These are phyloP conservation scores for Phenacoccus solenopsis DNA, from an alignment of 1,140 invertebrate species.

Conservation along the genomic window DNA sequence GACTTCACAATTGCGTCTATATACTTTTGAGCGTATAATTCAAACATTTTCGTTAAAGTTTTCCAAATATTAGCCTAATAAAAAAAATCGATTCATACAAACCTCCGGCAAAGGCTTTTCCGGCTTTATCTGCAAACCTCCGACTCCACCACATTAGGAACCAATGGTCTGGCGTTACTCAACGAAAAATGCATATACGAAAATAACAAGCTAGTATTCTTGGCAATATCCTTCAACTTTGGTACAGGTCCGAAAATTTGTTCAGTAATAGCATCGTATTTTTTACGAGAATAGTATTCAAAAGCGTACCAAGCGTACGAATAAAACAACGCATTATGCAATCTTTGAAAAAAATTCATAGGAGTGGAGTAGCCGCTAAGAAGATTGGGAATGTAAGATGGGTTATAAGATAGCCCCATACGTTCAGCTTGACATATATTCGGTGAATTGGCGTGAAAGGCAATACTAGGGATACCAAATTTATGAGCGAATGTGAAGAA, in stretches of 20 bases:
- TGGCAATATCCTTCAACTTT: conserved; percentile 33
- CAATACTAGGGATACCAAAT: conserved; percentile 39
- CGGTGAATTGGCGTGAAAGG: conserved; percentile 39
- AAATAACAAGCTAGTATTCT: conserved; percentile 35
- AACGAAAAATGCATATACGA: conserved; percentile 42
- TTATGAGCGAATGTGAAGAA: conserved; percentile 29
- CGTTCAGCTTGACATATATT: conserved; percentile 44
- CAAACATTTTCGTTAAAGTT: too few species aligned
- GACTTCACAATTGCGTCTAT: too few species aligned
- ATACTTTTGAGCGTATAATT: too few species aligned
- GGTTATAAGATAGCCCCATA: conserved; percentile 23
- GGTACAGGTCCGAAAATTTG: conserved; percentile 30
- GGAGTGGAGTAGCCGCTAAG: not conserved
- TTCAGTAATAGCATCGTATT: not conserved
- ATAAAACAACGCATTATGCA: conserved; percentile 18
- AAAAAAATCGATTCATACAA: not conserved
- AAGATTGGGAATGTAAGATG: conserved; percentile 23
- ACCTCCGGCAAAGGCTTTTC: conserved; percentile 23
- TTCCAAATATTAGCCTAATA: too few species aligned
- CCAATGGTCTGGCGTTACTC: conserved; percentile 35
- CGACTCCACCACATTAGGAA: conserved; percentile 41
- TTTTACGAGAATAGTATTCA: conserved; percentile 26
- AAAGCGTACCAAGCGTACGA: not conserved
- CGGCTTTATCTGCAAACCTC: conserved; percentile 40
- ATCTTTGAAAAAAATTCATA: conserved; percentile 23